Conservation (phyloP, 64 coral and sea anemone species). For the Stichodactyla mertensii region DNA sequence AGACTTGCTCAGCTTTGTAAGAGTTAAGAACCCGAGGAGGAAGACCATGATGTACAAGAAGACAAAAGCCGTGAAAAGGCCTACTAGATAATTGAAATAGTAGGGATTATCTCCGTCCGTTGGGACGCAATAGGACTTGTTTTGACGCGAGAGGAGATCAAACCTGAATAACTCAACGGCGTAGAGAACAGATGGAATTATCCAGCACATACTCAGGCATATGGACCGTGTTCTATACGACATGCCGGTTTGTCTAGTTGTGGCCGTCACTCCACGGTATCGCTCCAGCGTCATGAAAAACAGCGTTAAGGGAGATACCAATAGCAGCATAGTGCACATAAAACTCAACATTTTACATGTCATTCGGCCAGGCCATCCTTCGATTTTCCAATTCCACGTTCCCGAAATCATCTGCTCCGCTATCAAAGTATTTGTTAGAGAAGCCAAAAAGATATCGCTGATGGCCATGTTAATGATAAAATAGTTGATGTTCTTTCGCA, state of each 20-base stretch:
- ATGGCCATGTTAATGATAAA: constrained; percentile 26
- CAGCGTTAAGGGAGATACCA: constrained; percentile 4
- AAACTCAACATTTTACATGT: background rate
- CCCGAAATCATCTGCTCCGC: constrained; percentile 2
- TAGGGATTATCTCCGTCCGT: background rate
- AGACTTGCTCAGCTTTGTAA: background rate
- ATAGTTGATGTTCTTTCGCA: constrained; percentile 31
- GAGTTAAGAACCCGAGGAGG: constrained; percentile 6
- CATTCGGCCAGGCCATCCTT: background rate
- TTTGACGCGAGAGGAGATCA: background rate
- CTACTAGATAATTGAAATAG: background rate
- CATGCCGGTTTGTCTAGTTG: background rate
- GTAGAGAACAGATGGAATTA: constrained; percentile 6
- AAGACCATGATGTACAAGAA: background rate
- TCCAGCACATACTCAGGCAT: constrained; percentile 3
- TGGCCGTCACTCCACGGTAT: constrained; percentile 1
- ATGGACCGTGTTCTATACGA: background rate
- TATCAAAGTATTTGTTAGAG: background rate
- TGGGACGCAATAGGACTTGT: background rate
- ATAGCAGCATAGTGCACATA: background rate
- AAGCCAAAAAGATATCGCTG: constrained; percentile 12
- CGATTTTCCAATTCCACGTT: constrained; percentile 13
- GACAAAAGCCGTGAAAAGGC: background rate
- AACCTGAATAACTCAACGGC: background rate
- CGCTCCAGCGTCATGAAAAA: constrained; percentile 24